phyloP scores from a whole-genome alignment of 2,888 invertebrate species.

The Brachynemurus nebulosus region DNA sequence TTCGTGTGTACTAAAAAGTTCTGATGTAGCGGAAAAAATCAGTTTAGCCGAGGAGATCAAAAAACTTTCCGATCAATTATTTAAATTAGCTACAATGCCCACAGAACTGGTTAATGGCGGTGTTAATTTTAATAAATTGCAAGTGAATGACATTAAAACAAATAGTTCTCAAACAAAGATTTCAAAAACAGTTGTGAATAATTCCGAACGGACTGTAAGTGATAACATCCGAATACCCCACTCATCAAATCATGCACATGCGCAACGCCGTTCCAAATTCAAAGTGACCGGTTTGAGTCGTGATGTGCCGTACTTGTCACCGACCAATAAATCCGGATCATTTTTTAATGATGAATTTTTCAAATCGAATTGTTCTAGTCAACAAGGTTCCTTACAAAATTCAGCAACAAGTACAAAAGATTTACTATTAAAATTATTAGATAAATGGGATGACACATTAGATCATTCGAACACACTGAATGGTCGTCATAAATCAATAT shows the following conservation, averaged over 20 bases:
- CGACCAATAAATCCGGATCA: slow-evolving; percentile 6
- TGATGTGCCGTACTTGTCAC: slow-evolving; percentile 52
- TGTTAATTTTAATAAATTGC: background rate
- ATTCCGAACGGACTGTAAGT: background rate
- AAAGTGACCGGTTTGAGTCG: slow-evolving; percentile 52
- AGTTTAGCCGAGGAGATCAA: slow-evolving; percentile 72
- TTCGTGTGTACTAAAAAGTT: slow-evolving; percentile 46
- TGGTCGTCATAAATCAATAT: slow-evolving; percentile 55
- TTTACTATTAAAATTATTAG: slow-evolving; percentile 55
- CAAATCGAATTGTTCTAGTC: background rate
- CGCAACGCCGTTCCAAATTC: slow-evolving; percentile 43
- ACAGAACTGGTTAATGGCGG: slow-evolving; percentile 5
- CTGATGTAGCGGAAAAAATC: slow-evolving; percentile 48
- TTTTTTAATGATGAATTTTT: slow-evolving; percentile 8
- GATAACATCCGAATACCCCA: background rate
- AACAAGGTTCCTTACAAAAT: slow-evolving; percentile 22
- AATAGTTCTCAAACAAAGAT: background rate
- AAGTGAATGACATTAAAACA: background rate
- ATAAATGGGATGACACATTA: slow-evolving; percentile 54
- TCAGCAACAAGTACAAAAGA: slow-evolving; percentile 63
- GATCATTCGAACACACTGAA: slow-evolving; percentile 30
- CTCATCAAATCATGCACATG: background rate
- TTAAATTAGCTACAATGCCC: slow-evolving; percentile 54
- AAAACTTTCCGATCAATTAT: slow-evolving; percentile 65
- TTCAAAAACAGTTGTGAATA: background rate